Evolutionary conservation across 92 coral and sea anemone species (phyloP).

Genomic region (Porites lobata): DNA sequence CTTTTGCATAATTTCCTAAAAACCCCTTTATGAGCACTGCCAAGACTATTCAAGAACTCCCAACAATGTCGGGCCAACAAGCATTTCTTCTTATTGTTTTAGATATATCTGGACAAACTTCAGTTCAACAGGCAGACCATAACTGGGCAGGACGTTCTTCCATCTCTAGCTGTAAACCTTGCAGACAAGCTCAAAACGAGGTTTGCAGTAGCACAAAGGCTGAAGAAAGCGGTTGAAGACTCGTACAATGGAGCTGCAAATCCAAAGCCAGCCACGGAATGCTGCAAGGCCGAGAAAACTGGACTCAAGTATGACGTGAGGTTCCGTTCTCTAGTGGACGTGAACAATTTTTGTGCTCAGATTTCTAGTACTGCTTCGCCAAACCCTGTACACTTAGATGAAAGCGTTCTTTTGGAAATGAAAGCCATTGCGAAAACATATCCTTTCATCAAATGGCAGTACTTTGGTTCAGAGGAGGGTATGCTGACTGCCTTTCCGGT

Average conservation of each 20-base stretch:
- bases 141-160: conserved; percentile 35
- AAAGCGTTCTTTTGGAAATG: conserved; percentile 45
- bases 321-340: conserved; percentile 41
- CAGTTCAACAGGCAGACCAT: conserved; percentile 29
- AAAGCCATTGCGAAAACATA: conserved; percentile 36
- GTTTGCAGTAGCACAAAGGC: conserved; percentile 42
- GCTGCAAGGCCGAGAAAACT: conserved; percentile 46
- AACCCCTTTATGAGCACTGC: no score
- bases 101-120: conserved; percentile 51
- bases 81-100: background rate
- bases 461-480: conserved; percentile 77
- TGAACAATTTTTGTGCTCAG: conserved; percentile 38
- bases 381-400: conserved; percentile 41
- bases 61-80: no score
- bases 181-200: conserved; percentile 62
- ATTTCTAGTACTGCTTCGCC: conserved; percentile 44
- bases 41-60: no score
- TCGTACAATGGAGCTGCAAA: conserved; percentile 34
- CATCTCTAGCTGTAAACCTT: conserved; percentile 24
- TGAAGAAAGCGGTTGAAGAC: conserved; percentile 64
- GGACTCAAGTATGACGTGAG: conserved; percentile 41
- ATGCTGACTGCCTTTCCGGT: conserved; percentile 59
- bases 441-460: conserved; percentile 78
- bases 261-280: conserved; percentile 25
- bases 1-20: no score